Percentiles rank a stretch among this genome's conserved stretches.
These are phyloP conservation scores for Drosophila putrida DNA, from an alignment of 2,888 invertebrate species.

Conservation along the genomic window DNA sequence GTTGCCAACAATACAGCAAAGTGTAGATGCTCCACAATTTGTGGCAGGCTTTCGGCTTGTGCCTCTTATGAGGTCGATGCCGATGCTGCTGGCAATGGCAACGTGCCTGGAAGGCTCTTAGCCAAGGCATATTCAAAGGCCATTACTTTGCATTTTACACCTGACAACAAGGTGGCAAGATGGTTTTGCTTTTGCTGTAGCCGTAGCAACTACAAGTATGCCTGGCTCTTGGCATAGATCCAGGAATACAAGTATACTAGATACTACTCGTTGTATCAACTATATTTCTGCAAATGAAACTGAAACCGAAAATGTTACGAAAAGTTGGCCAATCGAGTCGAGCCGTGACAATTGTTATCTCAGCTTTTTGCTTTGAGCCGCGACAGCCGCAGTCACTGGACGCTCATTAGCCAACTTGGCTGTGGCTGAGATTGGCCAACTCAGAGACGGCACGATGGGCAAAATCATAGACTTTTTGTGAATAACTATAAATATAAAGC, in stretches of 20 bases:
- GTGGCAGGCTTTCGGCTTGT: slow-evolving; percentile 6
- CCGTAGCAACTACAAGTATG: slow-evolving; percentile 4
- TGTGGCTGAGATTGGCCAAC: slow-evolving; percentile 25
- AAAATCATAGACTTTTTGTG: no score
- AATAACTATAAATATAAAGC: no score
- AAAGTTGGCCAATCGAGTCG: not conserved
- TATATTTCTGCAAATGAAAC: slow-evolving; percentile 23
- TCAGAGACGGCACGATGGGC: not conserved
- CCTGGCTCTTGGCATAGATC: slow-evolving; percentile 64
- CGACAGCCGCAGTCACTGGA: slow-evolving; percentile 1
- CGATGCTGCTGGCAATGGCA: slow-evolving; percentile 22
- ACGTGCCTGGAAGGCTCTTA: slow-evolving; percentile 55
- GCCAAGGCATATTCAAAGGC: slow-evolving; percentile 61
- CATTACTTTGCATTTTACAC: slow-evolving; percentile 81
- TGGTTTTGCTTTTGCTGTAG: not conserved
- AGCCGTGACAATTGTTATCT: slow-evolving; percentile 57
- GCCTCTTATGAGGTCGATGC: slow-evolving; percentile 5
- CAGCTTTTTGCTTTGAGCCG: slow-evolving; percentile 8
- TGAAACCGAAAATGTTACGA: slow-evolving; percentile 7
- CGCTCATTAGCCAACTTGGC: slow-evolving; percentile 69
- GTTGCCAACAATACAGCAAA: not conserved
- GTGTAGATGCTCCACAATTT: not conserved
- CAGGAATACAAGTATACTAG: slow-evolving; percentile 42
- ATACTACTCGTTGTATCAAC: not conserved
- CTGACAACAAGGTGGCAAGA: slow-evolving; percentile 59